Evolutionary conservation across 2,888 invertebrate species (phyloP).

Genomic region (Alloplasta piceator): DNA sequence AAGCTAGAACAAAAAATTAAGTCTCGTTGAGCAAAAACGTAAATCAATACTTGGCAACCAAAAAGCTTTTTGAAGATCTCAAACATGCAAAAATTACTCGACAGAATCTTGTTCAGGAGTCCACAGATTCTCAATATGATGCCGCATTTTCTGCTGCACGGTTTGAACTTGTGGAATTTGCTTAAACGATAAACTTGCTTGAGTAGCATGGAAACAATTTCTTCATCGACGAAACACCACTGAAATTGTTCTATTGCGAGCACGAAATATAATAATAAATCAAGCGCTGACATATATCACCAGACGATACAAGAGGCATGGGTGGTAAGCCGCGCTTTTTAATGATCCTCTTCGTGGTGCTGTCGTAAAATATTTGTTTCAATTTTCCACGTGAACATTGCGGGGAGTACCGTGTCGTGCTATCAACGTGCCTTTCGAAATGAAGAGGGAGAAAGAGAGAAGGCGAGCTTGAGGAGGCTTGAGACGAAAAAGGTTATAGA

Average conservation of each 20-base stretch:
- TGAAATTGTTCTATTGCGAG: not conserved
- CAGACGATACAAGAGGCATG: not conserved
- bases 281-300: not conserved
- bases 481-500: not conserved
- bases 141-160: not conserved
- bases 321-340: conserved; percentile 69
- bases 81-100: conserved; percentile 2
- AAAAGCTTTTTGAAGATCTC: not conserved
- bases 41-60: too few relatives aligned
- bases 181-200: too few relatives aligned
- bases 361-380: conserved; percentile 79
- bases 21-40: too few relatives aligned
- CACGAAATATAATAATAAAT: conserved; percentile 24
- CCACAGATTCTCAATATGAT: too few relatives aligned
- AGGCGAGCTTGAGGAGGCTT: not conserved
- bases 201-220: too few relatives aligned
- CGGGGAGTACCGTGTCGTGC: too few relatives aligned
- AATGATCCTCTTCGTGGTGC: conserved; percentile 73
- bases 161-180: too few relatives aligned
- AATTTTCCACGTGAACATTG: conserved; percentile 68
- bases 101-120: too few relatives aligned
- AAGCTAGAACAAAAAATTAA: too few relatives aligned
- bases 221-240: too few relatives aligned
- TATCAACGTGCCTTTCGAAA: not conserved
- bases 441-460: conserved; percentile 10